phyloP scores from a whole-genome alignment of 2,797 vertebrate genomes.

The Staurois parvus region DNA sequence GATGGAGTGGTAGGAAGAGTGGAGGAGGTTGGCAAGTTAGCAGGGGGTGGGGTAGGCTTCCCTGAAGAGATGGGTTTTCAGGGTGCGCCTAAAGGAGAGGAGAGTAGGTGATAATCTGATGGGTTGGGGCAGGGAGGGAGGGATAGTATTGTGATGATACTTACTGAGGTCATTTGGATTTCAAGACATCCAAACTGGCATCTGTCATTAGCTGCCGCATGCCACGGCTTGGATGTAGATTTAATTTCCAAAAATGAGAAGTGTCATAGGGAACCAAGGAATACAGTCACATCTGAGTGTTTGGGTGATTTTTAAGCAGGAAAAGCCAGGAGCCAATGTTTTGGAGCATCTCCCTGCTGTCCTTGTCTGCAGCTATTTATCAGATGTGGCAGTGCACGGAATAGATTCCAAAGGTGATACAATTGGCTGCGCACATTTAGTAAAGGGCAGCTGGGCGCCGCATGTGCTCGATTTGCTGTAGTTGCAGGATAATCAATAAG shows the following conservation, averaged over 20 bases:
- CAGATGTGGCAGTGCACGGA: constrained; percentile 59
- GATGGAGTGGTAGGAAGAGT: no score
- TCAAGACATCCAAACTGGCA: neutral
- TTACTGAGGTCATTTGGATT: neutral
- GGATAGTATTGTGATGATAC: no score
- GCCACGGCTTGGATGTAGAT: neutral
- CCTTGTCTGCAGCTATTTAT: neutral
- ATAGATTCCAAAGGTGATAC: constrained; percentile 64
- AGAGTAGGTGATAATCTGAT: no score
- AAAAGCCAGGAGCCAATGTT: neutral
- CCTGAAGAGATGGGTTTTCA: no score
- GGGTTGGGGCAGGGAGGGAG: no score
- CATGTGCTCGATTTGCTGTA: constrained; percentile 35
- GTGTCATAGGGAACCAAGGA: neutral
- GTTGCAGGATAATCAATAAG: constrained; percentile 41
- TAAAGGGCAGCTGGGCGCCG: constrained; percentile 56
- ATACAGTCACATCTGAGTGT: neutral
- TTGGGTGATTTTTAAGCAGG: neutral
- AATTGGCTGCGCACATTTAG: constrained; percentile 62
- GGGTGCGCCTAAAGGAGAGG: no score
- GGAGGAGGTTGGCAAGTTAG: no score
- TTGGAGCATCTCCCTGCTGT: neutral
- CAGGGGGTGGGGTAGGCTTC: no score
- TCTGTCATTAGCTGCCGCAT: neutral
- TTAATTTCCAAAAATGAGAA: neutral